phyloP scores from a whole-genome alignment of 2,797 vertebrate genomes.

The Myiothlypis chrysogaster region DNA sequence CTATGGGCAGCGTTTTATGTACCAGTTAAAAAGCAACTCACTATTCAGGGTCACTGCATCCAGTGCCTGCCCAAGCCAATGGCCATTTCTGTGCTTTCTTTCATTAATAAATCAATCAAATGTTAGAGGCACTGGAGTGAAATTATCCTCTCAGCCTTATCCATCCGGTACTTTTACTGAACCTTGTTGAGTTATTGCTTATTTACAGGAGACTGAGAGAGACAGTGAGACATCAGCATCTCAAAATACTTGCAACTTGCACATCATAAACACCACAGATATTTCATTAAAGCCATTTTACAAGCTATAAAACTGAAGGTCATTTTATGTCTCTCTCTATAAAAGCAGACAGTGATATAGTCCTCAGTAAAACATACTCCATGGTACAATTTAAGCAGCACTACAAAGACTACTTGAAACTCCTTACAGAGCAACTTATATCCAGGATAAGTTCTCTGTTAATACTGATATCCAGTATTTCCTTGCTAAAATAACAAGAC shows the following conservation, averaged over 20 bases:
- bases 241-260: background rate
- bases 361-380: background rate
- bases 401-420: background rate
- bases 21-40: background rate
- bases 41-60: background rate
- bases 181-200: background rate
- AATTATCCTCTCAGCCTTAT: background rate
- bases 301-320: background rate
- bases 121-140: background rate
- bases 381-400: accelerated
- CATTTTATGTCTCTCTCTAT: background rate
- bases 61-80: background rate
- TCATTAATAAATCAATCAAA: background rate
- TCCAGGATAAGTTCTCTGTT: background rate
- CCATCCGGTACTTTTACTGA: background rate
- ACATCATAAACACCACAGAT: background rate
- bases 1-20: accelerated
- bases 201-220: background rate
- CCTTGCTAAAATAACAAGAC: background rate
- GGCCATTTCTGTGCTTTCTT: background rate
- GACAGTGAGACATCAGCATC: background rate
- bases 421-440: background rate
- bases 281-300: background rate
- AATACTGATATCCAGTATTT: background rate
- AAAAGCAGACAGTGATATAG: background rate